phyloP scores from a whole-genome alignment of 2,888 invertebrate genomes.

The Cosmorhoe ocellata region DNA sequence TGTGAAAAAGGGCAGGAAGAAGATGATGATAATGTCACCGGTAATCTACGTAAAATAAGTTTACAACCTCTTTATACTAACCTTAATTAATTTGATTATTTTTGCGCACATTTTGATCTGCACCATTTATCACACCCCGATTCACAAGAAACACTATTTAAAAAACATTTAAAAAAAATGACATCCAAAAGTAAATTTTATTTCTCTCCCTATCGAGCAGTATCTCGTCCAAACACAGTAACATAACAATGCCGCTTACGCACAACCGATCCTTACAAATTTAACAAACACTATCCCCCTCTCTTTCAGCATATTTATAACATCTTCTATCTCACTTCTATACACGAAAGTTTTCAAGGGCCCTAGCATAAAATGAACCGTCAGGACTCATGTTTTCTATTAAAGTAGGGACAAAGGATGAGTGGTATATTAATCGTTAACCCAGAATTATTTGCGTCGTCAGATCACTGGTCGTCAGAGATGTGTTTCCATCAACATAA shows the following conservation, averaged over 20 bases:
- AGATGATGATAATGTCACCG: too few relatives aligned
- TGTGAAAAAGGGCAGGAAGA: too few relatives aligned
- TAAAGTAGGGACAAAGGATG: constrained; percentile 3
- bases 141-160: background rate
- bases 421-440: constrained; percentile 14
- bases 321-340: constrained; percentile 23
- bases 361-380: constrained; percentile 31
- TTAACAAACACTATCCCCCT: constrained; percentile 7
- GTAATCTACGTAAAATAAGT: too few relatives aligned
- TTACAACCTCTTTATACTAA: constrained; percentile 7
- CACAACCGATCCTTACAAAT: constrained; percentile 12
- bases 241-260: constrained; percentile 3
- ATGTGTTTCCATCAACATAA: constrained; percentile 11
- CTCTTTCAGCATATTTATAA: constrained; percentile 9
- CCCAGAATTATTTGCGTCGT: constrained; percentile 22
- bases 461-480: too few relatives aligned
- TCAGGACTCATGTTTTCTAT: background rate
- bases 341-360: constrained; percentile 13
- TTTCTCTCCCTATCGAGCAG: too few relatives aligned
- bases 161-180: background rate
- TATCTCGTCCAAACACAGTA: too few relatives aligned
- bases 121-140: background rate
- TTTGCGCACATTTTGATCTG: constrained; percentile 32
- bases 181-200: too few relatives aligned
- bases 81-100: constrained; percentile 41